Percentiles rank a stretch among this genome's conserved stretches.
These are phyloP conservation scores for Chrysemys picta DNA, from an alignment of 2,113 vertebrate species.

Conservation along the genomic window DNA sequence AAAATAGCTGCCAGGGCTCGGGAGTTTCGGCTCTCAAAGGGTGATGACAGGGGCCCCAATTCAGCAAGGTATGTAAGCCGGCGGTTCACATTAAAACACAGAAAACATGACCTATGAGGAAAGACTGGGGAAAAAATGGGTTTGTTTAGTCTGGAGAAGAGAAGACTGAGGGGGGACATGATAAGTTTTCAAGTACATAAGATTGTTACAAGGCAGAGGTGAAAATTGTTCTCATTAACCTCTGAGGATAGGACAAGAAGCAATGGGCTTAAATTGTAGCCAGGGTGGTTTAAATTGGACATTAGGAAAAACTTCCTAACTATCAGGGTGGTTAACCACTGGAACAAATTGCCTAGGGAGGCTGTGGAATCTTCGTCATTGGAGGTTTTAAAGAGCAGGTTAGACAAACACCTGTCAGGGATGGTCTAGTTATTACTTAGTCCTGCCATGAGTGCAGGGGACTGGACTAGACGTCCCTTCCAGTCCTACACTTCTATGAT, in stretches of 20 bases:
- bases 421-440: neutral
- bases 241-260: neutral
- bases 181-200: neutral
- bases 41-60: neutral
- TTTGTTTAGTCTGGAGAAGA: neutral
- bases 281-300: neutral
- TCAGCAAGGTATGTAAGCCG: neutral
- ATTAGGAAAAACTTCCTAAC: neutral
- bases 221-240: neutral
- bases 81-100: neutral
- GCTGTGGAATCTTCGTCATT: neutral
- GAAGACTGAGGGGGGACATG: neutral
- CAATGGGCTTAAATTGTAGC: neutral
- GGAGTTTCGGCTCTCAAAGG: neutral
- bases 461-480: neutral
- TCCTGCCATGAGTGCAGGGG: neutral
- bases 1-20: rapidly evolving
- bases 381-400: neutral
- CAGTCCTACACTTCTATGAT: neutral
- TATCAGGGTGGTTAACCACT: neutral
- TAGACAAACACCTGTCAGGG: neutral
- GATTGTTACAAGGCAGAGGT: neutral
- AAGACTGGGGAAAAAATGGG: neutral
- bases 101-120: neutral
- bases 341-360: neutral